Conservation (phyloP, 2,113 vertebrate genomes). For the Burhinus bistriatus region DNA sequence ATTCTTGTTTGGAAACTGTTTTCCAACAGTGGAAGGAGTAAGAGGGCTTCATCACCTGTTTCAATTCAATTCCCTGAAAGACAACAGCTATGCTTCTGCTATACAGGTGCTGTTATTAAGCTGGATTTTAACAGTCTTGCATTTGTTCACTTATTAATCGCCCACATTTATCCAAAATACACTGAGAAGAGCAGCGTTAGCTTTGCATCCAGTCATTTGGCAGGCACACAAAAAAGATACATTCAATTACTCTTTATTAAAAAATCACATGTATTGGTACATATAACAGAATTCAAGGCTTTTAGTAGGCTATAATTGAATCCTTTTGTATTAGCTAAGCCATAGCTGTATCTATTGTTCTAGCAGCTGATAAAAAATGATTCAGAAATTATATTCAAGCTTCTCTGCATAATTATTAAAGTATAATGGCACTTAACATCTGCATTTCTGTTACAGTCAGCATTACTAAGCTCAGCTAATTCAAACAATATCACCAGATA, state of each 20-base stretch:
- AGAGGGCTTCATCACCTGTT: not conserved
- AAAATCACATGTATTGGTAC: not conserved
- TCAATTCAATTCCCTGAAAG: not conserved
- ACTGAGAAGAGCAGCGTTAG: not conserved
- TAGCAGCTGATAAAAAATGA: not conserved
- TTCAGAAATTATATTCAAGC: constrained; percentile 25
- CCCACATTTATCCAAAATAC: not conserved
- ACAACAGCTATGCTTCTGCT: not conserved
- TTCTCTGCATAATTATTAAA: constrained; percentile 21
- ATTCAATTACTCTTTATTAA: not conserved
- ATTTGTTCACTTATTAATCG: not conserved
- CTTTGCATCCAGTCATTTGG: not conserved
- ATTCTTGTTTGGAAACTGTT: not conserved
- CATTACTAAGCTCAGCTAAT: not conserved
- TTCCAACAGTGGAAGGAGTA: not conserved
- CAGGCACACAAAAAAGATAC: not conserved
- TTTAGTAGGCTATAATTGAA: not conserved
- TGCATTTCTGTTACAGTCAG: constrained; percentile 11
- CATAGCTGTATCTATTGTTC: not conserved
- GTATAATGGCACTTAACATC: not conserved
- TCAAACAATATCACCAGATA: not conserved
- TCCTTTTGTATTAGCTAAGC: not conserved
- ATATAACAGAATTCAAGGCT: not conserved
- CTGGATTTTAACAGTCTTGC: not conserved
- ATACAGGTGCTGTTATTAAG: not conserved